Conservation (phyloP, 2,888 invertebrate species). For the Drosophila macrothrix region DNA sequence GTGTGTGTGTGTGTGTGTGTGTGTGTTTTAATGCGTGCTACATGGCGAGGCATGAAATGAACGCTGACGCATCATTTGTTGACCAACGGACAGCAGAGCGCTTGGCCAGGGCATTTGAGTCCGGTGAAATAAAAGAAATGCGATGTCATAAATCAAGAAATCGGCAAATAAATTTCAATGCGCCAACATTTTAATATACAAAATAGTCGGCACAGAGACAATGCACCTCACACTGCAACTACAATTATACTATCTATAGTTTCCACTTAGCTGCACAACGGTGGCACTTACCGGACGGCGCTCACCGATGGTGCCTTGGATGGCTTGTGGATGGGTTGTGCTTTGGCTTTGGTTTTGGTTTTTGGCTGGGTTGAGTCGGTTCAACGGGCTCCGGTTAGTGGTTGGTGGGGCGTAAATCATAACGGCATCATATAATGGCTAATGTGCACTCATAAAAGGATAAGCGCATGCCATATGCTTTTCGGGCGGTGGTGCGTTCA, state of each 20-base stretch:
- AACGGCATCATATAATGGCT: slow-evolving; percentile 67
- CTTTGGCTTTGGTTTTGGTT: background rate
- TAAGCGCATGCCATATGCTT: slow-evolving; percentile 69
- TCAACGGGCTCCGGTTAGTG: slow-evolving; percentile 5
- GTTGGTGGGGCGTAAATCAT: slow-evolving; percentile 77
- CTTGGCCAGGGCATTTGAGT: slow-evolving; percentile 7
- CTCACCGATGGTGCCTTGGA: slow-evolving; percentile 26
- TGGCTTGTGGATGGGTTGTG: background rate
- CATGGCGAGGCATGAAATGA: slow-evolving; percentile 60
- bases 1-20: slow-evolving; percentile 16
- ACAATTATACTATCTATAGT: slow-evolving; percentile 84
- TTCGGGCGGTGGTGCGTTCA: slow-evolving; percentile 10
- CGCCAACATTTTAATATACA: slow-evolving; percentile 75
- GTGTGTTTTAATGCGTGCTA: slow-evolving; percentile 62
- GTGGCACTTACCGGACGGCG: slow-evolving; percentile 77
- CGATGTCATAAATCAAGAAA: slow-evolving; percentile 74
- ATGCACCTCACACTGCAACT: slow-evolving; percentile 56
- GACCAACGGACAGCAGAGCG: slow-evolving; percentile 49
- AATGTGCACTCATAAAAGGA: slow-evolving; percentile 80
- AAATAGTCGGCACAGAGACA: slow-evolving; percentile 55
- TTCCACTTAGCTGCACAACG: slow-evolving; percentile 84
- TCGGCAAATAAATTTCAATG: slow-evolving; percentile 76
- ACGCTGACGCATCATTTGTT: slow-evolving; percentile 77
- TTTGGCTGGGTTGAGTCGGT: slow-evolving; percentile 1
- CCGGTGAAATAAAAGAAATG: slow-evolving; percentile 60